These are phyloP conservation scores for Pycnonotus jocosus DNA, from an alignment of 2,113 vertebrate genomes.

Conservation along the genomic window DNA sequence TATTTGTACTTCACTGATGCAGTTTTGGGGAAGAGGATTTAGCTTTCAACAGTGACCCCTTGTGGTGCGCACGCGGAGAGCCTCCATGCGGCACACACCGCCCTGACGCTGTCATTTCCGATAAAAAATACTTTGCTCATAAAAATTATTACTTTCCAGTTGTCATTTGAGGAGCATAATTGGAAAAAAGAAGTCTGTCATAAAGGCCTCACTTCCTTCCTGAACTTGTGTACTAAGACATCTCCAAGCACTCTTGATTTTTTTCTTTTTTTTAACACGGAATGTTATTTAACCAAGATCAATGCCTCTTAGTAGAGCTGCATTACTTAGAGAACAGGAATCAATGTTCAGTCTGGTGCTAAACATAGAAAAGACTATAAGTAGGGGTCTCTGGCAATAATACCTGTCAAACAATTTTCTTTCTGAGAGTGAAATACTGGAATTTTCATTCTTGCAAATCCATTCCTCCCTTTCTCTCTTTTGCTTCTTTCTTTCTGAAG, in stretches of 20 bases:
- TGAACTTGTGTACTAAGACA: background rate
- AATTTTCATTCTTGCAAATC: background rate
- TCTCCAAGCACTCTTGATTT: background rate
- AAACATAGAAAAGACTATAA: background rate
- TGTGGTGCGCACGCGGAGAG: background rate
- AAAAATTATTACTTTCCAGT: background rate
- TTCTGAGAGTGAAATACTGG: background rate
- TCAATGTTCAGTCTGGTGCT: background rate
- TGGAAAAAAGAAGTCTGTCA: background rate
- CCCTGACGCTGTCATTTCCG: background rate
- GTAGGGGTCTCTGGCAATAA: background rate
- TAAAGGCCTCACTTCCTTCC: background rate
- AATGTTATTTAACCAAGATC: constrained; percentile 20
- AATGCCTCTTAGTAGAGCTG: background rate
- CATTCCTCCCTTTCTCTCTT: background rate
- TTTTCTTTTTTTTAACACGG: background rate
- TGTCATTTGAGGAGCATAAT: background rate
- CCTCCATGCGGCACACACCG: fast-evolving
- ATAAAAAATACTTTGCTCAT: background rate
- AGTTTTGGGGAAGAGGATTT: background rate
- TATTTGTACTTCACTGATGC: background rate
- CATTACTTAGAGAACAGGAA: constrained; percentile 9
- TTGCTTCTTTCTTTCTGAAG: background rate
- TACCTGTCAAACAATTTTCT: background rate
- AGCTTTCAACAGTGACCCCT: constrained; percentile 54